A percentile compares a stretch with the other conserved stretches of the same genome.
phyloP scores from a whole-genome alignment of 2,797 vertebrate species.

The Sitta carolinensis region DNA sequence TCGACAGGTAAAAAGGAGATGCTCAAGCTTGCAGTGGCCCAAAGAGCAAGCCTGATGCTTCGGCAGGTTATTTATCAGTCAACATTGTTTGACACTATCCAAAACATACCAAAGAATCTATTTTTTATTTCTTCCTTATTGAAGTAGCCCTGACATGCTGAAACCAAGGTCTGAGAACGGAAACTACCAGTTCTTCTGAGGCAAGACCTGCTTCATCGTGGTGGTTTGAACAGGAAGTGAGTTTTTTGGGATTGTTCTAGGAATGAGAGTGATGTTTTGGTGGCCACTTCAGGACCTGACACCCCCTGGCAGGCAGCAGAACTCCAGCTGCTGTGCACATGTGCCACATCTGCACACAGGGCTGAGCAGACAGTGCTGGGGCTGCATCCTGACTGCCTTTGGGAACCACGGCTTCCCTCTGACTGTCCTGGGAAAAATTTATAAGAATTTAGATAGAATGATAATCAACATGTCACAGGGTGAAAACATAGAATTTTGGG shows the following conservation, averaged over 20 bases:
- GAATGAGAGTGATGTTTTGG: not conserved
- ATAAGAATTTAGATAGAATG: too few relatives aligned
- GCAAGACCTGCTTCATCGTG: too few relatives aligned
- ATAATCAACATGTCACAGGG: too few relatives aligned
- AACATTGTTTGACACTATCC: not conserved
- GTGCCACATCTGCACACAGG: not conserved
- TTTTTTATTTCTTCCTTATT: not conserved
- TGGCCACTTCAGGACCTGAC: not conserved
- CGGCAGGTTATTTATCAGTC: not conserved
- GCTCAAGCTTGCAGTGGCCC: not conserved
- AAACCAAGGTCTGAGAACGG: not conserved
- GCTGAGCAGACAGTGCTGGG: accelerated
- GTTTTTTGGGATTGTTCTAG: too few relatives aligned
- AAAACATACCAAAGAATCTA: not conserved
- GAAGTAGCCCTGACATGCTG: not conserved
- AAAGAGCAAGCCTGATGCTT: not conserved
- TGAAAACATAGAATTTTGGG: too few relatives aligned
- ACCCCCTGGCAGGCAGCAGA: not conserved
- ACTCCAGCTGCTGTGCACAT: accelerated
- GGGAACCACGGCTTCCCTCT: too few relatives aligned
- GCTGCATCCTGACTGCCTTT: not conserved
- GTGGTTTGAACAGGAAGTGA: too few relatives aligned
- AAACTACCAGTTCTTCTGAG: not conserved
- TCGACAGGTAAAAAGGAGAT: not conserved
- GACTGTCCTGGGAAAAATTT: too few relatives aligned